Evolutionary conservation across 2,888 invertebrate genomes (phyloP), one percentile per base, ranked within the genome.

Genomic region (Gastrophysa polygoni): DNA sequence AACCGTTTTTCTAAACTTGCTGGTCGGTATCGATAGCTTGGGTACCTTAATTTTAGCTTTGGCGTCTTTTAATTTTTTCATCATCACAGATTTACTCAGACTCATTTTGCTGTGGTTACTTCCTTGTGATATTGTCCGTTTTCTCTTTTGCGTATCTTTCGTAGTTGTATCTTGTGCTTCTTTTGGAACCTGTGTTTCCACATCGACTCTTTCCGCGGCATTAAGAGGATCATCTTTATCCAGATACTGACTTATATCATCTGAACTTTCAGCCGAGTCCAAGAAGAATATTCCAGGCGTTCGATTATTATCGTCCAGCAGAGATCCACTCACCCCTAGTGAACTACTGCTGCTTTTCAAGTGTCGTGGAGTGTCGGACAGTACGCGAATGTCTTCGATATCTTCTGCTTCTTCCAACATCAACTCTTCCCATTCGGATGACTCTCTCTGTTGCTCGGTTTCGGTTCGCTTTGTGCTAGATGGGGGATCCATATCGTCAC

Each of bases 191-290:
- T 61, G 46, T 3, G 32, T 28, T 52, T 59, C 55, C 43, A 38
- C 24, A 49, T 65, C 62, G 55, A 66, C 68, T 68, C 69, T 72
- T 4, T 69, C 71, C 3, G 28, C 49, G 11, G 64, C 44, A 14
- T 52, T 11, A 10, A 60, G 61, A 8, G 61, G 62, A 32, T 79
- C 78, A 38, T 81, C 82, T 69, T 78, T 80, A 57, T 82, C 82
- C 61, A 82, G 70, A 72, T 80, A 81, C 68, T 82, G 80, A 63
- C 81, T 81, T 20, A 81, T 77, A 61, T 80, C 79, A 59, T 80
- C 80, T 0, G 80, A 81, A 69, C 79, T 80, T 55, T 79, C 81
- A 17, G 77, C 77, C 3, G 79, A 77, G 67, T 79, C 80, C 5
- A 73, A 57, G 20, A 64, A 67, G 59, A 64, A 51, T 50, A 67